Conservation (phyloP, 37 sponge, comb jelly and placozoan species). For the Cliona cf. orientalis region DNA sequence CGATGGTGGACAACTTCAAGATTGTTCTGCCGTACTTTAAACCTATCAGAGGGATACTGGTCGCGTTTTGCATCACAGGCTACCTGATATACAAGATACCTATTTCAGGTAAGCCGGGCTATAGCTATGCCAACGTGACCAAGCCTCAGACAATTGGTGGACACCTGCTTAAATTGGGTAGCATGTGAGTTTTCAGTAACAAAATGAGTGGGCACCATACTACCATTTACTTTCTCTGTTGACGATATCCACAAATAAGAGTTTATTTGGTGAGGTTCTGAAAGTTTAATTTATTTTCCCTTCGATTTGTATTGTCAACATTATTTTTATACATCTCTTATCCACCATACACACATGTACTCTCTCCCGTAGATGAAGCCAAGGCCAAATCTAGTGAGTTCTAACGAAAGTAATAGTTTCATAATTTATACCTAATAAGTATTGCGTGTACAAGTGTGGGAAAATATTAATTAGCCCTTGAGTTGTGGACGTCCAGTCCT, state of each 20-base stretch:
- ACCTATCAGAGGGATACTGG: slow-evolving; percentile 36
- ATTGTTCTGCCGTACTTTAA: slow-evolving; percentile 31
- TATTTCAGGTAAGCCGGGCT: slow-evolving; percentile 83
- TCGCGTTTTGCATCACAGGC: slow-evolving; percentile 64
- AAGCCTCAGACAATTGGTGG: too few relatives aligned
- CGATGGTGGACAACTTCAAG: slow-evolving; percentile 6
- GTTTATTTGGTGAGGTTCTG: too few relatives aligned
- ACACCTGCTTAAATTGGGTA: too few relatives aligned
- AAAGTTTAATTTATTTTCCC: too few relatives aligned
- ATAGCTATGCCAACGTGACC: too few relatives aligned
- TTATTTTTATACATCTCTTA: not conserved
- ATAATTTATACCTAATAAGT: not conserved
- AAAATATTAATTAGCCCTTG: not conserved
- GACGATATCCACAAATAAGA: too few relatives aligned
- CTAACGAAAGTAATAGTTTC: not conserved
- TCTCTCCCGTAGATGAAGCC: not conserved
- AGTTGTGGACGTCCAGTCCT: not conserved
- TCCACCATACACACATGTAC: not conserved
- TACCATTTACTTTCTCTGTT: too few relatives aligned
- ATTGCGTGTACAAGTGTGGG: not conserved
- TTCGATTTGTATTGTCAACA: not conserved
- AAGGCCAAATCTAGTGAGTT: slow-evolving; percentile 16
- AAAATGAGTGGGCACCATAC: too few relatives aligned
- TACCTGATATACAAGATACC: slow-evolving; percentile 74
- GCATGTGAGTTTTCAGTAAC: too few relatives aligned